Percentiles rank a stretch among this genome's conserved stretches.
Conservation (phyloP, 2,888 invertebrate species). For the Drosophila histrio region DNA sequence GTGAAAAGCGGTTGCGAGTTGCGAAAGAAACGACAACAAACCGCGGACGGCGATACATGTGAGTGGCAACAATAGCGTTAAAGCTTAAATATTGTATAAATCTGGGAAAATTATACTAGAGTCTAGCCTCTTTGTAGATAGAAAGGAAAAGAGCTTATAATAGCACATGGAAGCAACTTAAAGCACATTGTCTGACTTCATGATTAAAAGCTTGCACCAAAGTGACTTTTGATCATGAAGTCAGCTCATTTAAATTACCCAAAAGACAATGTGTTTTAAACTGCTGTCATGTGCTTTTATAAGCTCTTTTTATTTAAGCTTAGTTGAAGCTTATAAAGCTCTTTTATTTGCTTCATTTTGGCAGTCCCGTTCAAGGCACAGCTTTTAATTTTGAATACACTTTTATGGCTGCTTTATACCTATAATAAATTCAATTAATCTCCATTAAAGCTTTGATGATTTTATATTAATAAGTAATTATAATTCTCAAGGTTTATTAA, state of each 20-base stretch:
- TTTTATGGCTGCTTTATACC: too few species aligned
- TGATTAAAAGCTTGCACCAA: too few species aligned
- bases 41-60: constrained; percentile 49
- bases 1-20: constrained; percentile 70
- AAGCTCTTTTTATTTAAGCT: background rate
- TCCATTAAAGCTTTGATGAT: background rate
- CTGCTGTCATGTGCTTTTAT: background rate
- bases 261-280: background rate
- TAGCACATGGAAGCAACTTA: background rate
- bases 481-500: too few species aligned
- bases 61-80: constrained; percentile 20
- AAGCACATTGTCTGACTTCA: background rate
- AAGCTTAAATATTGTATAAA: background rate
- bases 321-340: background rate
- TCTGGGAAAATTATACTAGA: background rate
- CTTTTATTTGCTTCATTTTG: background rate
- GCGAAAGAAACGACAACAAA: constrained; percentile 37
- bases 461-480: too few species aligned
- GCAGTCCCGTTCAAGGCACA: background rate
- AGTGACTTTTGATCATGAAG: background rate
- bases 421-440: background rate
- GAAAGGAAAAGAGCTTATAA: background rate
- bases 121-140: too few species aligned
- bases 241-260: background rate
- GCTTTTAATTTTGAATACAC: too few species aligned